Base-by-base conservation (phyloP, 2,888 invertebrate species). In the Netelia melanura region DNA sequence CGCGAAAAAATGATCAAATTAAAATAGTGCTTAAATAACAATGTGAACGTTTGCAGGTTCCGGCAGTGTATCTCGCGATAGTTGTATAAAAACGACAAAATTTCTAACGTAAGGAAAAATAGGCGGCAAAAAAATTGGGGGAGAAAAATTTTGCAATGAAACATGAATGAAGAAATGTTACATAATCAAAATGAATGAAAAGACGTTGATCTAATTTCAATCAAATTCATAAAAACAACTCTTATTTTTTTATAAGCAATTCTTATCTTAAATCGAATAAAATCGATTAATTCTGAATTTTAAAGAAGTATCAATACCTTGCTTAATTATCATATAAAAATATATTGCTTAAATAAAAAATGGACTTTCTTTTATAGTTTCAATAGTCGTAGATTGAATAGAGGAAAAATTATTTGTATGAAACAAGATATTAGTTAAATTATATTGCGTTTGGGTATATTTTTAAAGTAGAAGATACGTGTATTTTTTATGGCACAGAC, bases 21-120 rank as follows among this genome's bases (percentile, higher is more conserved):
- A 86, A 90, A 90, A 89, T 89, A 89, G 87, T 80, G 87, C 86
- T 89, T 86, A 88, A 90, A 90, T 90, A 90, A 90, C 85, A 87
- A 87, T 88, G 83, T 78, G 88, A 86, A 86, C 81, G 72, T 78
- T 48, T 56, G 76, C 54, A 23, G 71, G 77, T 48, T 48, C 11
- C 48, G 48, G 14, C 3, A 14, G 48, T 14, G 11, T 14, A 14
- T 48, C 48, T 48, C 8, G 10, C 21, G 38, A n/a, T 65, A 17
- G 8, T 21, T 14, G 3, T 30, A 21, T 54, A 43, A 5, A 14
- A 54, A 10, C 8, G 75, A 38, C 30, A 43, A 38, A 75, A 75
- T 75, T 56, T 48, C 14, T 48, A 48, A 0, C 48, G 38, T 38
- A 38, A 38, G 38, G 1, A 38, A 3, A 38, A 38, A 38, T 0